A percentile compares a stretch with the other conserved stretches of the same genome.
Evolutionary conservation across 2,113 vertebrate genomes (phyloP).

Genomic region (Heteronetta atricapilla): DNA sequence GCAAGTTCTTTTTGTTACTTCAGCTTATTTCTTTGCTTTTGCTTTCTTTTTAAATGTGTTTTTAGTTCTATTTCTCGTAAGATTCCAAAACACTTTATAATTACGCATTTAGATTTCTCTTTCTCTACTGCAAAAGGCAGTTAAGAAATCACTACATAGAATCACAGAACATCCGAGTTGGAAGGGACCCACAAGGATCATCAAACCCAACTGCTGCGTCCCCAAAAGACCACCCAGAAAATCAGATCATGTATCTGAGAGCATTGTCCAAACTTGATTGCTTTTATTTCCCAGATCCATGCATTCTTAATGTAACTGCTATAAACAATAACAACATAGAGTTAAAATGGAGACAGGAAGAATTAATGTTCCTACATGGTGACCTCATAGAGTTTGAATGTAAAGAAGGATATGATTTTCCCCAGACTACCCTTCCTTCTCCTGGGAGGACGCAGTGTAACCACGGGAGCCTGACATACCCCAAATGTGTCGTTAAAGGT

Average conservation of each 20-base stretch:
- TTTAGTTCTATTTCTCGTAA: not conserved
- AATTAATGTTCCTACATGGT: conserved; percentile 73
- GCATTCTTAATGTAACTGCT: conserved; percentile 34
- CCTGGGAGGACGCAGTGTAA: conserved; percentile 70
- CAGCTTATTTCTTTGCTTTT: not conserved
- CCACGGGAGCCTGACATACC: conserved; percentile 71
- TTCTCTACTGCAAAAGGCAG: not conserved
- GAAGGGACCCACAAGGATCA: too few species aligned
- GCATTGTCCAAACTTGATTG: not conserved
- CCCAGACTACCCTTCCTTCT: not conserved
- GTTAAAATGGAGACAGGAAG: conserved; percentile 75
- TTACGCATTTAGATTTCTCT: not conserved
- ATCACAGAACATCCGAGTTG: too few species aligned
- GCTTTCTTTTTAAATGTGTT: not conserved
- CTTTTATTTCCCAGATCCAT: conserved; percentile 73
- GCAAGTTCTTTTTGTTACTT: not conserved
- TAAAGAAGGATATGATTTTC: conserved; percentile 67
- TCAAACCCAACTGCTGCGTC: too few species aligned
- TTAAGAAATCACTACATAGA: not conserved
- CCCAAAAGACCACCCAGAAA: too few species aligned
- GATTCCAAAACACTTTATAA: not conserved
- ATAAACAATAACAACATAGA: conserved; percentile 70
- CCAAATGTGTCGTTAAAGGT: conserved; percentile 75
- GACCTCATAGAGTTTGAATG: conserved; percentile 80
- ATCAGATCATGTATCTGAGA: too few species aligned